phyloP scores from a whole-genome alignment of 2,888 invertebrate genomes.

The Tenthredo scrophulariae region DNA sequence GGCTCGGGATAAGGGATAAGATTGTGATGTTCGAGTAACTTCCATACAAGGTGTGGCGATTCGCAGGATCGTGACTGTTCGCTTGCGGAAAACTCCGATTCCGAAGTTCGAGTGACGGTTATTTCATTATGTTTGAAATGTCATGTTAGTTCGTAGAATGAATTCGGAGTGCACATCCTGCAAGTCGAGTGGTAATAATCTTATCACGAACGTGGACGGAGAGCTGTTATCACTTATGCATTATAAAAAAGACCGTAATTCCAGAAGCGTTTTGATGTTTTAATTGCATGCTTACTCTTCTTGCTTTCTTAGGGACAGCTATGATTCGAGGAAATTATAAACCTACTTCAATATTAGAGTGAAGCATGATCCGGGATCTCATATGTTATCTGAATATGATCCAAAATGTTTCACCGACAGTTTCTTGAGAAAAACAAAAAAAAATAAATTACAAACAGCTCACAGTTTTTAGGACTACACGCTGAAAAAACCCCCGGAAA shows the following conservation, averaged over 20 bases:
- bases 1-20: not conserved
- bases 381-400: not conserved
- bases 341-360: not conserved
- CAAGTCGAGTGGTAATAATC: slow-evolving; percentile 21
- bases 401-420: not conserved
- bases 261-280: not conserved
- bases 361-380: not conserved
- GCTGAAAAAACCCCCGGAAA: no score
- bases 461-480: no score
- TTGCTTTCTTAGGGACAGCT: not conserved
- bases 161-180: not conserved
- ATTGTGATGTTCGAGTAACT: not conserved
- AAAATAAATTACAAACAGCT: no score
- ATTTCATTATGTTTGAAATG: slow-evolving; percentile 7
- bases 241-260: not conserved
- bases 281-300: not conserved
- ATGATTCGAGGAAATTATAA: not conserved
- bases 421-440: no score
- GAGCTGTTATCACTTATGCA: not conserved
- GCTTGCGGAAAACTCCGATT: not conserved
- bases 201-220: slow-evolving; percentile 17
- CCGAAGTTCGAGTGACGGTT: not conserved
- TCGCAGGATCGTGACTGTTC: slow-evolving; percentile 1
- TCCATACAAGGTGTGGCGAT: not conserved
- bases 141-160: not conserved